A percentile compares a stretch with the other conserved stretches of the same genome.
Conservation (phyloP, 2,888 invertebrate genomes). For the Cordilura impudica region DNA sequence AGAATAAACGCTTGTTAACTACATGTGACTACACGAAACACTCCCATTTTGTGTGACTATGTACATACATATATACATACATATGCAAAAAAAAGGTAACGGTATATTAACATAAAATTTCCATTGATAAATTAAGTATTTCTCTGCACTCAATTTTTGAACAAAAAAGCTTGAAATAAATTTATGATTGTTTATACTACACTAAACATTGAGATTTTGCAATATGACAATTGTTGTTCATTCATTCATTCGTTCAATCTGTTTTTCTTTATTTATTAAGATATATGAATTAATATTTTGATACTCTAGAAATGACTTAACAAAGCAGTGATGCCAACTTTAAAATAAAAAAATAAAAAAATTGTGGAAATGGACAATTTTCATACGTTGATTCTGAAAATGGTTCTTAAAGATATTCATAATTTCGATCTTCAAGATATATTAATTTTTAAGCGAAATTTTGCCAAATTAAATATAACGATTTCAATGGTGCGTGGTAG, state of each 20-base stretch:
- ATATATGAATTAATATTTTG: background rate
- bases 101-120: constrained; percentile 25
- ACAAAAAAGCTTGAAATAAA: background rate
- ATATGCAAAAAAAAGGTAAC: background rate
- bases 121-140: constrained; percentile 52
- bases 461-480: no score
- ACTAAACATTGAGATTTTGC: background rate
- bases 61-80: no score
- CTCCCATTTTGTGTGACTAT: no score
- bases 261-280: background rate
- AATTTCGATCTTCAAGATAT: no score
- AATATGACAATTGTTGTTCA: background rate
- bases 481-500: no score
- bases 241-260: background rate
- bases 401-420: no score
- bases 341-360: no score
- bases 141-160: constrained; percentile 49
- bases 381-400: no score
- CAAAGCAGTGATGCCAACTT: background rate
- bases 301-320: background rate
- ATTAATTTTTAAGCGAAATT: no score
- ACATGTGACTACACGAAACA: no score
- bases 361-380: no score
- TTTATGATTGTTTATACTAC: background rate
- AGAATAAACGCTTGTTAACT: background rate